Evolutionary conservation across 2,113 vertebrate species (phyloP), one percentile per base, ranked within the genome.

Genomic region (Pampusana beccarii): DNA sequence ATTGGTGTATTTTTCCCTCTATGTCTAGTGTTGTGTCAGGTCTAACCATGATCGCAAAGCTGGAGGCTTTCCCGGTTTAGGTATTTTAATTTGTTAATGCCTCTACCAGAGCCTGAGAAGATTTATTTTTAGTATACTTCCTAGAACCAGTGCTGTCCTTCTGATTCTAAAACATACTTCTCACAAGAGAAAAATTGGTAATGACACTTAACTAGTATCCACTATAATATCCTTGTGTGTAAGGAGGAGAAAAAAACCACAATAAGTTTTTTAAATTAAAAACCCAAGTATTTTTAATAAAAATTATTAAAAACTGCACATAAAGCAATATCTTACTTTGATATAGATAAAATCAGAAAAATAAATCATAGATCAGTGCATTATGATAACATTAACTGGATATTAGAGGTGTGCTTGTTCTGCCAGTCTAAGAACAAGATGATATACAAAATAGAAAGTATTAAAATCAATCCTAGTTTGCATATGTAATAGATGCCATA

Each of bases 201-300:
- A 75, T 40, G 53, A 57, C 14, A 17, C 61, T 75, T 75, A 44
- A 46, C 18, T 33, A 9, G 21, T 53, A 61, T 29, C 25, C 26
- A 5, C 29, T 53, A 31, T 0, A 0, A 15, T 44, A 38, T 73
- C 44, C 40, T 91, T 0, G 0, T 71, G 10, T 28, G 16, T 70
- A 70, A 80, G 51, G 21, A 81, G 28, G 34, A 11, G 9, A 80
- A 66, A 93, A 40, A 33, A 20, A 21, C 19, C 0, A 0, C 3
- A 56, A n/a, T n/a, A n/a, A 40, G 6, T 50, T 58, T 1, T 54
- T 78, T 66, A 44, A 44, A 44, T 44, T 44, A 66, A 93, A 46
- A 33, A 46, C 8, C 13, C 50, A 51, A 46, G 44, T 54, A 1
- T 0, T 92, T 92, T 67, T 56, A 71, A 34, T 70, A 33, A 79